Evolutionary conservation across 2,888 invertebrate genomes (phyloP).

Genomic region (Cataglyphis cursor): DNA sequence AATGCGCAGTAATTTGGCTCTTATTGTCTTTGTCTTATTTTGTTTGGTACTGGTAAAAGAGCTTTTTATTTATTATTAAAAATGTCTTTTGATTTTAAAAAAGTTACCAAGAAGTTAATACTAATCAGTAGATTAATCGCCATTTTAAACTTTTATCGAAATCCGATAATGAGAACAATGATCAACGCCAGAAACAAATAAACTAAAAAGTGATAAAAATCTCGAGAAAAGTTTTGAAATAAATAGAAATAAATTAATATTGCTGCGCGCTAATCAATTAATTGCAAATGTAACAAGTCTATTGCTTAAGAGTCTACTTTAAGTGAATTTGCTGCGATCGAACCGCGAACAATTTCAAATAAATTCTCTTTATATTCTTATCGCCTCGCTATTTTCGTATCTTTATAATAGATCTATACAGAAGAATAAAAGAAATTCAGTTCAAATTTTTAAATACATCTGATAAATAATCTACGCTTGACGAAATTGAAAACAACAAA

Average conservation of each 20-base stretch:
- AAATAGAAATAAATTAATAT: background rate
- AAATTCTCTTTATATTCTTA: background rate
- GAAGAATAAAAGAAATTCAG: background rate
- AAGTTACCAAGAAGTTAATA: constrained; percentile 1
- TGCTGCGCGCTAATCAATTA: too few relatives aligned
- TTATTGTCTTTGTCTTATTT: too few relatives aligned
- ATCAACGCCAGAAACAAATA: constrained; percentile 1
- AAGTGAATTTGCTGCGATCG: background rate
- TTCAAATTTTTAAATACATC: background rate
- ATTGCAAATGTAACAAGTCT: background rate
- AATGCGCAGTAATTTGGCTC: too few relatives aligned
- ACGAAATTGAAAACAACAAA: background rate
- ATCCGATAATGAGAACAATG: background rate
- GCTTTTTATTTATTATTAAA: too few relatives aligned
- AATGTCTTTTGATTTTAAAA: background rate
- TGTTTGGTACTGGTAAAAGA: too few relatives aligned
- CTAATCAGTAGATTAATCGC: constrained; percentile 24
- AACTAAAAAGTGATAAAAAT: background rate
- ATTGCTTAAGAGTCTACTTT: background rate
- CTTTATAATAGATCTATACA: background rate
- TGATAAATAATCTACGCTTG: background rate
- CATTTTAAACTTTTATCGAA: constrained; percentile 21
- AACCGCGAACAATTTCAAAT: background rate
- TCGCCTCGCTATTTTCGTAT: background rate
- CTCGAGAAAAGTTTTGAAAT: background rate